phyloP scores from a whole-genome alignment of 2,888 invertebrate species.

The Abrostola triplasia region DNA sequence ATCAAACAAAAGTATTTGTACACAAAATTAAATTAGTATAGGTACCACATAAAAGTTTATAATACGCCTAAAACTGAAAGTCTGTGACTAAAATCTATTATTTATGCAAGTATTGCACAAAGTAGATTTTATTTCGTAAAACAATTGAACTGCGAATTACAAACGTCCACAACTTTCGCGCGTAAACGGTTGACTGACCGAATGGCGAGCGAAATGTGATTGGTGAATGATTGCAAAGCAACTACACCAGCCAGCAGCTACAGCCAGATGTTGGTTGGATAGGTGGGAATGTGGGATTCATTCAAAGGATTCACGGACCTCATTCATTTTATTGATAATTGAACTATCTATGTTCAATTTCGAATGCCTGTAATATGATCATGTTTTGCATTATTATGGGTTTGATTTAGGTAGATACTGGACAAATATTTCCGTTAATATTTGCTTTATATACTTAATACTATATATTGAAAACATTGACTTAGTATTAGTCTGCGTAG shows the following conservation, averaged over 20 bases:
- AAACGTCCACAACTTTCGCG: slow-evolving; percentile 72
- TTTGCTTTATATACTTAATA: too few species aligned
- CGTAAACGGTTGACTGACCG: slow-evolving; percentile 72
- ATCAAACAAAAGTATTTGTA: slow-evolving; percentile 24
- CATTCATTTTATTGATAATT: too few species aligned
- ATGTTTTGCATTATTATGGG: too few species aligned
- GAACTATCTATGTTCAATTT: too few species aligned
- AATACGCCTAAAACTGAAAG: slow-evolving; percentile 10
- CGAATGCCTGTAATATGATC: too few species aligned
- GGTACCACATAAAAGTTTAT: slow-evolving; percentile 12
- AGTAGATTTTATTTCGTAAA: slow-evolving; percentile 67
- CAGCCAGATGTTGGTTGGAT: neutral
- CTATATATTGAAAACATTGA: too few species aligned
- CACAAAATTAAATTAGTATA: slow-evolving; percentile 4
- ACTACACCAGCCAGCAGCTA: neutral
- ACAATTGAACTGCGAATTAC: slow-evolving; percentile 55
- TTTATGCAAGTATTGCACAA: slow-evolving; percentile 61
- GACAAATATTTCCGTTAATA: too few species aligned
- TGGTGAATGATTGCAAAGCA: slow-evolving; percentile 34
- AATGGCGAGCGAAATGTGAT: slow-evolving; percentile 44
- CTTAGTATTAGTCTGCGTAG: too few species aligned
- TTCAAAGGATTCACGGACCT: neutral
- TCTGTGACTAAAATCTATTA: slow-evolving; percentile 40
- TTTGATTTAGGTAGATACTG: too few species aligned
- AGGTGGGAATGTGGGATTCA: slow-evolving; percentile 10